phyloP scores from a whole-genome alignment of 2,113 vertebrate species.

The Pachyramphus minor region DNA sequence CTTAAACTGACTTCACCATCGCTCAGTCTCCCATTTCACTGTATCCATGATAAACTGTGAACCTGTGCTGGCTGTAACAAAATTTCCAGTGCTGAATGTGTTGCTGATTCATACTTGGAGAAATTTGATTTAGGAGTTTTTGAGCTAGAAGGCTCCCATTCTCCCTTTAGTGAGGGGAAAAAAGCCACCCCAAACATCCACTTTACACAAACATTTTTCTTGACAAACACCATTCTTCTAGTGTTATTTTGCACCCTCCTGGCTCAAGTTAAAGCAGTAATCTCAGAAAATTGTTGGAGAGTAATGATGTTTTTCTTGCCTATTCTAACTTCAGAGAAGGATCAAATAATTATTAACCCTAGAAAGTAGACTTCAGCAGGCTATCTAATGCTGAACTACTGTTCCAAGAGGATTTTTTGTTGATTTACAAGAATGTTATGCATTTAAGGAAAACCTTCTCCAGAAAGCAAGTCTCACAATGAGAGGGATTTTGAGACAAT shows the following conservation, averaged over 20 bases:
- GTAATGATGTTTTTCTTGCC: neutral
- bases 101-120: neutral
- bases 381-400: neutral
- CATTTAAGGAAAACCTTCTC: neutral
- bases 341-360: neutral
- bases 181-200: accelerated
- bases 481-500: neutral
- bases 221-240: neutral
- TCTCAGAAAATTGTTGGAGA: neutral
- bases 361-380: neutral
- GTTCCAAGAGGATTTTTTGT: neutral
- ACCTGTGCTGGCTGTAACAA: neutral
- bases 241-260: neutral
- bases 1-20: neutral
- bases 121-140: neutral
- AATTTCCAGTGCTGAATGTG: neutral
- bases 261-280: neutral
- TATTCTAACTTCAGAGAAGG: neutral
- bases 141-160: neutral
- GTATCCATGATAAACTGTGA: neutral
- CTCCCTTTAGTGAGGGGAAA: neutral
- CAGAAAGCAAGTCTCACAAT: neutral
- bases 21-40: neutral
- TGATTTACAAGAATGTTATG: neutral
- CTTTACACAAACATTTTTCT: neutral